Base-by-base conservation (phyloP, 1,140 invertebrate species). In the Nasonia longicornis region DNA sequence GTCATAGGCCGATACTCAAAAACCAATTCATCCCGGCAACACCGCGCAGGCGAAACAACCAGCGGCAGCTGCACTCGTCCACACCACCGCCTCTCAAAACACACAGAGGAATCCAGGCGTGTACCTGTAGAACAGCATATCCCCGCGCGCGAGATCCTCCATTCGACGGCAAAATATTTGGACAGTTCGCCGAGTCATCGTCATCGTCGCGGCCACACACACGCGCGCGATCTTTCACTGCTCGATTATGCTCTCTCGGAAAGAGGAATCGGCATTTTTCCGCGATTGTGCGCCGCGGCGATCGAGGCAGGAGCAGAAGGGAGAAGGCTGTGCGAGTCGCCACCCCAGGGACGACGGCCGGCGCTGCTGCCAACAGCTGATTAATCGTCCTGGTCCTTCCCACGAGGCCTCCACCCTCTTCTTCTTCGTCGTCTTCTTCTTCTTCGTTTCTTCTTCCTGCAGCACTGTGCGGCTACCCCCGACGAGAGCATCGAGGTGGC, bases 351-450 rank as follows among this genome's bases (percentile, higher is more conserved):
- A 90, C 87, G 83, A 58, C 86, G 67, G 67, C 38, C 72, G 79
- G 72, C 86, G 88, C 89, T 87, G 88, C 89, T 89, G 89, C 90
- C 89, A 90, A 90, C 90, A 90, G 89, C 89, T 91, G 90, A 91
- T 91, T 91, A 91, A 91, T 91, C 90, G 89, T 90, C 87, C 86
- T 86, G 84, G 84, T 86, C 83, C 84, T 63, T 89, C 87, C 87
- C 89, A 71, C 81, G 89, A 85, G 89, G 74, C 67, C 73, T 26
- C 58, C 35, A 22, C n/a, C 48, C 58, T 31, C 71, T 29, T 76
- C 74, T 76, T 42, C 22, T 35, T 58, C n/a, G 11, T 31, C 71
- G 8, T 76, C 74, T 64, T n/a, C 73, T 22, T 52, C 35, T 26
- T 12, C 48, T 7, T 26, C 63, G 63, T 22, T 64, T 22, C 63